These are phyloP conservation scores for Cephalopholis sonnerati DNA, from an alignment of 2,113 vertebrate genomes.

Conservation along the genomic window DNA sequence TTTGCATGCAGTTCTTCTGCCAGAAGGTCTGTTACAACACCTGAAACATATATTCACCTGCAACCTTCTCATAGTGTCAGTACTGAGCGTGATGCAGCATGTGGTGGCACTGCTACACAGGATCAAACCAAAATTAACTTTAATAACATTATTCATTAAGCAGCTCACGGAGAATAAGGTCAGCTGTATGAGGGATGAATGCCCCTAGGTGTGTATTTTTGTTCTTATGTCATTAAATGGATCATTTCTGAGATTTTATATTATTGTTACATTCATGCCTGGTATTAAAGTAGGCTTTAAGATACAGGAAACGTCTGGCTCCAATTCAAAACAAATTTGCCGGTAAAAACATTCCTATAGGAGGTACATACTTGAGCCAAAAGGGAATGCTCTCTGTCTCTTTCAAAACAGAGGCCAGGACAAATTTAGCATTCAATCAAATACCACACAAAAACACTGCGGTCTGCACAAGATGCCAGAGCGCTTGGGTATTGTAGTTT, in stretches of 20 bases:
- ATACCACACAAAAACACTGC: constrained; percentile 20
- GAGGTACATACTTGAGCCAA: background rate
- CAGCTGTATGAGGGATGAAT: background rate
- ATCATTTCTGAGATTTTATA: background rate
- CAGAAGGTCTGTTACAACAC: background rate
- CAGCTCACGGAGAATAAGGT: background rate
- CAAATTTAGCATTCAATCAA: constrained; percentile 52
- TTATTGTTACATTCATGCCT: background rate
- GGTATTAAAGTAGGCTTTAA: background rate
- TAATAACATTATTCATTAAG: background rate
- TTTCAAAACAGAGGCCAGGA: constrained; percentile 29
- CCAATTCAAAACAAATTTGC: constrained; percentile 34
- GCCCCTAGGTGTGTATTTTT: background rate
- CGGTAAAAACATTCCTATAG: constrained; percentile 7
- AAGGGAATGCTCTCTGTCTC: constrained; percentile 21
- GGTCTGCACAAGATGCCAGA: constrained; percentile 32
- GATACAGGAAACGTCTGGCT: constrained; percentile 18
- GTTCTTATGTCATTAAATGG: background rate
- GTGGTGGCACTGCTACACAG: background rate
- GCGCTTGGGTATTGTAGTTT: constrained; percentile 26
- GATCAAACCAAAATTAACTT: background rate
- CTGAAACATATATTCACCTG: background rate
- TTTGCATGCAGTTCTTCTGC: background rate
- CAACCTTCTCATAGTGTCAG: background rate
- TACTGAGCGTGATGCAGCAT: too few relatives aligned